Base-by-base conservation (phyloP, 2,797 vertebrate genomes). In the Danio choprae region DNA sequence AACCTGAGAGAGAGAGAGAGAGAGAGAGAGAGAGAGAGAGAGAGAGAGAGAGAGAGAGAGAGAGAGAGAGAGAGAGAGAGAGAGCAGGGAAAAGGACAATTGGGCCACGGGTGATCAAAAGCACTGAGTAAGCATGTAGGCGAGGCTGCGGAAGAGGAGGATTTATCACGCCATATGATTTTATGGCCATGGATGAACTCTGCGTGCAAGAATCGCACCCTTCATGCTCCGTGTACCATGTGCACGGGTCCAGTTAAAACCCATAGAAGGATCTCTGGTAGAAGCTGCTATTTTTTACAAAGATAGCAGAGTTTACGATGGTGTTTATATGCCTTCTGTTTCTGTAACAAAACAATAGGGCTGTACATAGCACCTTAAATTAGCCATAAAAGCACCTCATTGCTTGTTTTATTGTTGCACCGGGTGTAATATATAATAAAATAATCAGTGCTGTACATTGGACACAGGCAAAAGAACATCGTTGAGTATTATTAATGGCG, bases 41-140 rank as follows among this genome's bases (percentile, higher is more conserved):
- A 84, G 86, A 87, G 67, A 60, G 55, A 59, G 65, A 84, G 85
- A 87, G 82, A 68, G 48, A n/a, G n/a, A n/a, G 82, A 70, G 53
- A 22, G 56, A 65, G 46, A 44, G 18, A 65, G 75, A 70, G 36
- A 38, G 82, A 81, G 69, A 63, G 60, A 62, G 73, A 84, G 86
- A 87, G 81, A 68, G 59, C 44, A 51, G 44, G 38, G 62, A 18
- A 83, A 83, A 69, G 62, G 64, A 68, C 69, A 85, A 67, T 58
- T 92, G 88, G 91, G 86, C 89, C 90, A 90, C 87, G 89, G 90
- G 86, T 78, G 86, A 90, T 88, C 82, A 89, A 87, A 93, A 89
- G 62, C 85, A 88, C 87, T 85, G 86, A 88, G 81, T 89, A 89
- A 91, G 91, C 89, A 86, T 55, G 75, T 83, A 68, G 68, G 79